Evolutionary conservation across 2,797 vertebrate genomes (phyloP).

Genomic region (Columba guinea): DNA sequence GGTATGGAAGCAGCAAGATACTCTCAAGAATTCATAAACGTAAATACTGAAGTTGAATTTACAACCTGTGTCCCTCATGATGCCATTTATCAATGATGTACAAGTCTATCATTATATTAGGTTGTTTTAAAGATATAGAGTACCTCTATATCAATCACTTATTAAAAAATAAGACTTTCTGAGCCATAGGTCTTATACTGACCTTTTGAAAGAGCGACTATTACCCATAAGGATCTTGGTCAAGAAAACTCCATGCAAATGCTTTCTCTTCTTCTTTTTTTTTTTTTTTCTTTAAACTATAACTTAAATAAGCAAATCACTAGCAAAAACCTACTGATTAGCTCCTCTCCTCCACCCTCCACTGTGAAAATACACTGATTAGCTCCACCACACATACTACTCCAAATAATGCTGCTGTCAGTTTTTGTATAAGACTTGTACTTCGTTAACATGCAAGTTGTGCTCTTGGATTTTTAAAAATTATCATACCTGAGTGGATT

Average conservation of each 20-base stretch:
- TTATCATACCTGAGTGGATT: background rate
- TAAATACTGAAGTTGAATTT: background rate
- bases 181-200: background rate
- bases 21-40: background rate
- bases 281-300: background rate
- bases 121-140: conserved; percentile 24
- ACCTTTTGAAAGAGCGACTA: conserved; percentile 3
- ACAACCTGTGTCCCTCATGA: background rate
- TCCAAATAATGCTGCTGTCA: conserved; percentile 34
- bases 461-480: background rate
- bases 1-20: background rate
- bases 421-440: background rate
- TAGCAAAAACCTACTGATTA: conserved; percentile 42
- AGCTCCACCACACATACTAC: conserved; percentile 20
- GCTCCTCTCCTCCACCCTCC: conserved; percentile 11
- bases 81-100: background rate
- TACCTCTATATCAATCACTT: background rate
- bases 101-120: background rate
- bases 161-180: conserved; percentile 3
- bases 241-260: background rate
- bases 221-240: background rate
- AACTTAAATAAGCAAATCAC: conserved; percentile 5
- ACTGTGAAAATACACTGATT: conserved; percentile 36
- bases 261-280: background rate
- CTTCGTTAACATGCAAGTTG: conserved; percentile 4